Percentiles rank a stretch among this genome's conserved stretches.
phyloP scores from a whole-genome alignment of 1,140 invertebrate species.

The Muscidifurax raptorellus region DNA sequence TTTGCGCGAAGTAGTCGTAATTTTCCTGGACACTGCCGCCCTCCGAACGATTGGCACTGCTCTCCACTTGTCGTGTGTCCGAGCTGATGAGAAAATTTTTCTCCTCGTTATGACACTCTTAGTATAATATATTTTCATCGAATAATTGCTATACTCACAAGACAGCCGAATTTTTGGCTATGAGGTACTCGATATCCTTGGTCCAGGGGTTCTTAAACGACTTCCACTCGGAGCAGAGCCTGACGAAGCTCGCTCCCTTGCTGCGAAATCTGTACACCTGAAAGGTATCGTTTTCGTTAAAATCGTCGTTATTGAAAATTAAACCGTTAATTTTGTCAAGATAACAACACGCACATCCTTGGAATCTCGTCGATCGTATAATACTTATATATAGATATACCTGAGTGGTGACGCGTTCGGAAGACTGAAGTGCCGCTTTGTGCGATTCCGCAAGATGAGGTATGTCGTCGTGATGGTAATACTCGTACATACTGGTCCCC shows the following conservation, averaged over 20 bases:
- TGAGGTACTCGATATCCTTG: constrained; percentile 91
- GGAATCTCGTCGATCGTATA: too few relatives aligned
- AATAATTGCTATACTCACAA: constrained; percentile 73
- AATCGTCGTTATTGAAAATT: too few relatives aligned
- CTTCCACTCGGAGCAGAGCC: constrained; percentile 89
- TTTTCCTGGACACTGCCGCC: constrained; percentile 75
- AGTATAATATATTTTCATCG: neutral
- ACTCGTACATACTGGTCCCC: constrained; percentile 95
- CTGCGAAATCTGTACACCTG: constrained; percentile 86
- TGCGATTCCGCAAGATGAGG: constrained; percentile 88
- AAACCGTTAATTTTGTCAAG: too few relatives aligned
- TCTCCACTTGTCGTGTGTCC: constrained; percentile 76
- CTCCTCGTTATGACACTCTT: neutral
- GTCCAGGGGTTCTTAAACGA: constrained; percentile 94
- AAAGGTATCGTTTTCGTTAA: constrained; percentile 8
- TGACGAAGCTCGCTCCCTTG: constrained; percentile 85
- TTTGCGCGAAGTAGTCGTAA: constrained; percentile 78
- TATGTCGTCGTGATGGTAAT: constrained; percentile 92
- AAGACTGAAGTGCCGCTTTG: constrained; percentile 85
- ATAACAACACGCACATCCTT: too few relatives aligned
- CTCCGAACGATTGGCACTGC: constrained; percentile 72
- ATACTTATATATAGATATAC: constrained; percentile 64
- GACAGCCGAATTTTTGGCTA: constrained; percentile 88
- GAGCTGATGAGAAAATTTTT: constrained; percentile 66
- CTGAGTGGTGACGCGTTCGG: constrained; percentile 81